phyloP scores from a whole-genome alignment of 2,797 vertebrate genomes.

The Gallinago nigripennis region DNA sequence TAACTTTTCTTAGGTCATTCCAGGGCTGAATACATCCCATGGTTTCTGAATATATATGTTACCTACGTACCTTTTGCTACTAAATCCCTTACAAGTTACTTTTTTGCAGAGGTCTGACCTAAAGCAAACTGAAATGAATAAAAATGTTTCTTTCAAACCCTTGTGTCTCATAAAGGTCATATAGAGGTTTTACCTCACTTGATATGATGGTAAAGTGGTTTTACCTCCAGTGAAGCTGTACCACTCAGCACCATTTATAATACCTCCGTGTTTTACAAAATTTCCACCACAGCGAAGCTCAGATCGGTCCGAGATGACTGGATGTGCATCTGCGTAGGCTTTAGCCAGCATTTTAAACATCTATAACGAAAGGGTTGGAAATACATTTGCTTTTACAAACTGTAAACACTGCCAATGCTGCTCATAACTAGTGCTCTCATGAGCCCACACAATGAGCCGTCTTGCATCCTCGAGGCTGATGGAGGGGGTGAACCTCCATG shows the following conservation, averaged over 20 bases:
- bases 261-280: conserved; percentile 86
- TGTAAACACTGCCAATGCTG: background rate
- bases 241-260: conserved; percentile 96
- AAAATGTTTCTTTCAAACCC: background rate
- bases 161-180: conserved; percentile 1
- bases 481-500: background rate
- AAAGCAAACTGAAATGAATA: background rate
- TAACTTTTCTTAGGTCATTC: background rate
- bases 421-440: background rate
- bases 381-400: background rate
- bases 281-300: conserved; percentile 90
- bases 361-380: conserved; percentile 65
- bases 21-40: background rate
- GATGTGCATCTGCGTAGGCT: conserved; percentile 89
- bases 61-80: background rate
- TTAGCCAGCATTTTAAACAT: conserved; percentile 90
- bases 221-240: conserved; percentile 98
- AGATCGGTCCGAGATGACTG: conserved; percentile 89
- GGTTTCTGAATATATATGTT: background rate
- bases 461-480: fast-evolving
- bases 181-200: conserved; percentile 59
- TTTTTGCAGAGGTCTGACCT: background rate
- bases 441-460: background rate
- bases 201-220: conserved; percentile 42
- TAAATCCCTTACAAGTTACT: background rate